Percentiles rank a stretch among this genome's conserved stretches.
phyloP scores from a whole-genome alignment of 2,888 invertebrate species.

The Lasioglossum marginatum region DNA sequence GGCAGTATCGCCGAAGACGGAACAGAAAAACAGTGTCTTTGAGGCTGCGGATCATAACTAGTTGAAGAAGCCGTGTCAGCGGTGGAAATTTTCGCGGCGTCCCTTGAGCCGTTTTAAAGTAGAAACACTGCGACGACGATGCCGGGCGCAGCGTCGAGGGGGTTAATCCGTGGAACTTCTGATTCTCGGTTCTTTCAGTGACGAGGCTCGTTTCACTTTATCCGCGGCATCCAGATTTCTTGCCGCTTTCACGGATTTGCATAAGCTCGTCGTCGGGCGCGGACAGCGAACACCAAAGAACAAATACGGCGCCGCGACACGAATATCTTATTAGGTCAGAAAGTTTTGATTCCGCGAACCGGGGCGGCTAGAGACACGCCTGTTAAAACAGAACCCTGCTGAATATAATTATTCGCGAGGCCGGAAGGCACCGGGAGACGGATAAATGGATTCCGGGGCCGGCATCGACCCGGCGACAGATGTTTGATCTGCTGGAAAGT shows the following conservation, averaged over 20 bases:
- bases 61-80: neutral
- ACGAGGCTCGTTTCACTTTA: constrained; percentile 3
- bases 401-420: constrained; percentile 71
- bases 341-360: constrained; percentile 69
- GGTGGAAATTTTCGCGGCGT: neutral
- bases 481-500: constrained; percentile 67
- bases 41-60: neutral
- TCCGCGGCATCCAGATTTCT: constrained; percentile 4
- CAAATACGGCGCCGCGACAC: constrained; percentile 63
- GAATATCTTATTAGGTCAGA: constrained; percentile 71
- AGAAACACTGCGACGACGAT: neutral
- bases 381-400: constrained; percentile 67
- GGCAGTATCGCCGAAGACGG: neutral
- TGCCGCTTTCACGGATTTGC: constrained; percentile 60
- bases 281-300: constrained; percentile 45
- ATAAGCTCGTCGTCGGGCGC: constrained; percentile 45
- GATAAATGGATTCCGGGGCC: constrained; percentile 60
- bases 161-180: constrained; percentile 23
- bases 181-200: constrained; percentile 15
- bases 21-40: neutral
- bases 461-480: constrained; percentile 58
- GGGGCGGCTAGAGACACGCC: constrained; percentile 38
- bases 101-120: neutral
- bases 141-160: neutral
- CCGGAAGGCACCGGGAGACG: constrained; percentile 26